A percentile compares a stretch with the other conserved stretches of the same genome.
These are phyloP conservation scores for Actinopyga echinites DNA, from an alignment of 53 echinoderm and acorn worm species.

Conservation along the genomic window DNA sequence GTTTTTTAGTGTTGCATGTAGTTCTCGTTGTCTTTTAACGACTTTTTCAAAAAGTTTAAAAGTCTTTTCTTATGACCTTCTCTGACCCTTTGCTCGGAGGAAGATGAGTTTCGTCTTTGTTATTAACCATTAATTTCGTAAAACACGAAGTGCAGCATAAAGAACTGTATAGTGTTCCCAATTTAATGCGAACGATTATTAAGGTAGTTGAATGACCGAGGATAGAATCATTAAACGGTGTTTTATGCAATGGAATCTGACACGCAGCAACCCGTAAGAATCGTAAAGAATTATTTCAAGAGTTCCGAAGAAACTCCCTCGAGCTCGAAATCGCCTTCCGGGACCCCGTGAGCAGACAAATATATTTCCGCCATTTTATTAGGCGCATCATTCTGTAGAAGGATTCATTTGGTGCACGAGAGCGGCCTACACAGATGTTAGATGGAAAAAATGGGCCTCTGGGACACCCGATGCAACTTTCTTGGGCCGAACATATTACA, in stretches of 20 bases:
- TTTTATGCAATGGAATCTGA: conserved; percentile 36
- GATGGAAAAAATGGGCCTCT: conserved; percentile 37
- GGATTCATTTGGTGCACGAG: conserved; percentile 18
- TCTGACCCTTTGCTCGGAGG: neutral
- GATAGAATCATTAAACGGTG: conserved; percentile 29
- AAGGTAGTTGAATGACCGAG: conserved; percentile 38
- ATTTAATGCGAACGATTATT: conserved; percentile 39
- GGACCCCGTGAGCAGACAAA: conserved; percentile 40
- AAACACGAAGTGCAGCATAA: conserved; percentile 12
- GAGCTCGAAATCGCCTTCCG: conserved; percentile 25
- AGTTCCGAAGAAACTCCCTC: conserved; percentile 40
- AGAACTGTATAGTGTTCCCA: conserved; percentile 37
- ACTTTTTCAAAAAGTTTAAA: too few relatives aligned
- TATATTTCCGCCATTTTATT: conserved; percentile 47
- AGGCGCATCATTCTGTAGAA: conserved; percentile 21
- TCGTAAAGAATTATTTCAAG: conserved; percentile 48
- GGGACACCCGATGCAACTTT: neutral
- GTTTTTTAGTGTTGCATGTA: too few relatives aligned
- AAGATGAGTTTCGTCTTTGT: neutral
- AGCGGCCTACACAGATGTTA: conserved; percentile 28
- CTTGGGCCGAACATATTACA: conserved; percentile 21
- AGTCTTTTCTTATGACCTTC: neutral
- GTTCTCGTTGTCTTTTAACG: too few relatives aligned
- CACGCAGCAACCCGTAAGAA: conserved; percentile 32
- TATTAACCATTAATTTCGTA: conserved; percentile 36